Percentiles rank a stretch among this genome's conserved stretches.
These are phyloP conservation scores for Siderastrea siderea DNA, from an alignment of 92 coral and sea anemone genomes.

Conservation along the genomic window DNA sequence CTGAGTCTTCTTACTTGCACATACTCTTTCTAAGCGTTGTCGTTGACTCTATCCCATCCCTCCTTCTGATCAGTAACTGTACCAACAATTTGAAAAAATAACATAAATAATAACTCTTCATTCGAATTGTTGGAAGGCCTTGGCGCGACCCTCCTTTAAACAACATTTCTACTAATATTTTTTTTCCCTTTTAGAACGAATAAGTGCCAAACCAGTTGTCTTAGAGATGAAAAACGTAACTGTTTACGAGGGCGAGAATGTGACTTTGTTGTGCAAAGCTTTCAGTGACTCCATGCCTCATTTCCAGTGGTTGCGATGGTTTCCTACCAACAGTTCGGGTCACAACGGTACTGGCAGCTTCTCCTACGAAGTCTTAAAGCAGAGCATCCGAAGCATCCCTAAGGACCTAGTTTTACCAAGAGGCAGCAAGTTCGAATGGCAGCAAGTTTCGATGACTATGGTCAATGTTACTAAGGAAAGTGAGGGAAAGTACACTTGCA, in stretches of 20 bases:
- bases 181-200: constrained; percentile 73
- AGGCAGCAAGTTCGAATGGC: constrained; percentile 60
- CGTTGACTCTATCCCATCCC: too few relatives aligned
- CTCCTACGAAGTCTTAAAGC: constrained; percentile 73
- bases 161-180: too few relatives aligned
- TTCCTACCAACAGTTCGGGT: too few relatives aligned
- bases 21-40: too few relatives aligned
- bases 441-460: constrained; percentile 71
- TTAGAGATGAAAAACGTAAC: constrained; percentile 79
- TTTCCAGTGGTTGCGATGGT: constrained; percentile 40
- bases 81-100: too few relatives aligned
- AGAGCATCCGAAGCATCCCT: constrained; percentile 13
- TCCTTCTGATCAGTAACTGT: too few relatives aligned
- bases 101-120: too few relatives aligned
- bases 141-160: neutral
- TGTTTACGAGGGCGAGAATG: constrained; percentile 75
- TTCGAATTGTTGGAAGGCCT: neutral
- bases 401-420: constrained; percentile 33
- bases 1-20: too few relatives aligned
- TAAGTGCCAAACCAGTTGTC: constrained; percentile 83
- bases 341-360: neutral
- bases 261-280: constrained; percentile 76
- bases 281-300: constrained; percentile 92
- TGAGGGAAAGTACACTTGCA: constrained; percentile 87
- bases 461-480: constrained; percentile 77